These are phyloP conservation scores for Pangasius djambal DNA, from an alignment of 2,797 vertebrate species.

Conservation along the genomic window DNA sequence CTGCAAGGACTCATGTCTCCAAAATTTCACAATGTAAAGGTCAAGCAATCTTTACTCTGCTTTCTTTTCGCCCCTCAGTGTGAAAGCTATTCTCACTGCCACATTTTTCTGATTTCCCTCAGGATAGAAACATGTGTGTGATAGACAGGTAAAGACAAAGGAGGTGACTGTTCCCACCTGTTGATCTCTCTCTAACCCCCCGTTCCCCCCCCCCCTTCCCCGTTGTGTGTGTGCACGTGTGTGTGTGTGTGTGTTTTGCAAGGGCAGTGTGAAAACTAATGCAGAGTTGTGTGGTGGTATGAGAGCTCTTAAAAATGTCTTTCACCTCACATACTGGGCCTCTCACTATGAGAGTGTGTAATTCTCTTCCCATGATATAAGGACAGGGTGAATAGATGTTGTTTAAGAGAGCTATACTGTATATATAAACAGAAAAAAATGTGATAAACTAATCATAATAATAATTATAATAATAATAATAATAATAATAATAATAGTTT, in stretches of 20 bases:
- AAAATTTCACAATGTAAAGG: constrained; percentile 7
- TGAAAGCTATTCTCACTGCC: constrained; percentile 1
- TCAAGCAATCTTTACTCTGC: background rate
- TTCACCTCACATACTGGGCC: background rate
- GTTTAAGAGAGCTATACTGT: background rate
- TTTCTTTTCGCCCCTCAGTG: background rate
- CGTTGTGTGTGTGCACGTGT: background rate
- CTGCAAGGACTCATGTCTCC: background rate
- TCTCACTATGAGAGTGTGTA: background rate
- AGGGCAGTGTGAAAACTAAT: background rate
- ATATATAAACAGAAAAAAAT: background rate
- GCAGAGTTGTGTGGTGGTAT: background rate
- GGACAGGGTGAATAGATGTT: background rate
- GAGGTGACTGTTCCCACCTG: background rate
- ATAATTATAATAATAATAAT: too few species aligned
- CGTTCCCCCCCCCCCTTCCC: too few species aligned
- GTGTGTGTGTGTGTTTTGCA: background rate
- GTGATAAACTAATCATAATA: too few species aligned
- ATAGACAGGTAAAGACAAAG: background rate
- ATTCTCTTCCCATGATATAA: background rate
- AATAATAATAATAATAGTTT: background rate
- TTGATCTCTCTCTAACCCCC: background rate
- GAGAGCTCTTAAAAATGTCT: background rate
- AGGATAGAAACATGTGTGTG: background rate
- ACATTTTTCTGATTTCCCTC: background rate